phyloP scores from a whole-genome alignment of 30 jellyfish, hydroid and myxozoan species.

The Aurelia sp. region DNA sequence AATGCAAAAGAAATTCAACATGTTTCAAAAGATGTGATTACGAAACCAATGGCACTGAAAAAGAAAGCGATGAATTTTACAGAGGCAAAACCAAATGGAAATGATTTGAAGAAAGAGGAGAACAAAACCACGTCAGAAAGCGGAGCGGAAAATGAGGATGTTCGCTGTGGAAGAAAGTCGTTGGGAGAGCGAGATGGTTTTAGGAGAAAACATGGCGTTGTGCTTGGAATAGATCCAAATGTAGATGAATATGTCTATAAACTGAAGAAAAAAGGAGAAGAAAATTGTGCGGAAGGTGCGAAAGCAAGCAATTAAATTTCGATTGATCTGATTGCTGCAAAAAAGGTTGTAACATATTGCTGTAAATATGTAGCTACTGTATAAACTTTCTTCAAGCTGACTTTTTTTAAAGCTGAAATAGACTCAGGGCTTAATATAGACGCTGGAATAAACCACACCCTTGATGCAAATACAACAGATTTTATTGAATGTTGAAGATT shows the following conservation, averaged over 20 bases:
- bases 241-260: constrained; percentile 31
- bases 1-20: not conserved
- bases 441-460: no score
- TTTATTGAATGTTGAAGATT: no score
- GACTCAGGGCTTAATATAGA: no score
- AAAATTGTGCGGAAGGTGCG: no score
- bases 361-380: no score
- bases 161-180: not conserved
- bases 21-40: not conserved
- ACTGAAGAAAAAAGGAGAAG: not conserved
- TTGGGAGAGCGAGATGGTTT: not conserved
- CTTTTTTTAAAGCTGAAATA: no score
- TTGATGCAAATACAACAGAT: no score
- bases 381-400: no score
- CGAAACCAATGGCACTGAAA: not conserved
- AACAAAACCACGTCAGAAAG: not conserved
- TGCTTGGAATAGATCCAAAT: constrained; percentile 43
- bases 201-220: constrained; percentile 46
- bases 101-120: not conserved
- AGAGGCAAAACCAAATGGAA: not conserved
- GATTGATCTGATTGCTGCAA: no score
- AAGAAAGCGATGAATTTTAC: not conserved
- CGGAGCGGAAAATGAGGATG: not conserved
- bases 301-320: no score
- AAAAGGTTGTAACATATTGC: no score